Base-by-base conservation (phyloP, 2,888 invertebrate genomes). In the Monoplex corrugatus region DNA sequence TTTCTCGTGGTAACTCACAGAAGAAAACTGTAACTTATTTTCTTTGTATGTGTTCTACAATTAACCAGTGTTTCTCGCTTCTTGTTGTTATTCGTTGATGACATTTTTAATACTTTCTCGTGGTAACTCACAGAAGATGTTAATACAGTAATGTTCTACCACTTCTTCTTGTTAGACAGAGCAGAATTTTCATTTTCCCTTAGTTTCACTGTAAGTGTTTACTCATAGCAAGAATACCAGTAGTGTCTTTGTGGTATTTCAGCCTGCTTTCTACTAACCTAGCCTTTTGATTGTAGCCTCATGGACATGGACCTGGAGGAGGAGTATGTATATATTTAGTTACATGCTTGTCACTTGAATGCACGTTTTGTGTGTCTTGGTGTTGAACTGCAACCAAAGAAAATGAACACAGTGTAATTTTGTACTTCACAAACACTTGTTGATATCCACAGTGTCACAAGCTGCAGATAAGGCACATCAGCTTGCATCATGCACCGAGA, bases 271-370 rank as follows among this genome's bases (percentile, higher is more conserved):
- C 35, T n/a, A 19, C 84, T 38, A 84, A 84, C 44, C 13, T 84
- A 10, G 2, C 13, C 28, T 86, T 85, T 43, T 68, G 72, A 83
- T 83, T 88, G 40, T 63, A 88, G 88, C 88, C 32, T 63, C 83
- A 83, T 88, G 88, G 88, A 88, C 23, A 35, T 88, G 57, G 88
- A 38, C 19, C 83, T 43, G 10, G 83, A 83, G 13, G 43, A 83
- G 32, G 88, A 88, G 88, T 88, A 88, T 68, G 88, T 88, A 88
- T 88, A n/a, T 23, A 3, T 40, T 16, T 57, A 16, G 10, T 10
- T 10, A n/a, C 10, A 72, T 35, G 2, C 35, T 35, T 2, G 75
- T 75, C 8, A 75, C 5, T 8, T 10, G n/a, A 43, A 5, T 82
- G 82, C 44, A 43, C 44, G 43, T 44, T 40, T 82, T 43, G 82